phyloP scores from a whole-genome alignment of 2,888 invertebrate species.

The Abrostola triplasia region DNA sequence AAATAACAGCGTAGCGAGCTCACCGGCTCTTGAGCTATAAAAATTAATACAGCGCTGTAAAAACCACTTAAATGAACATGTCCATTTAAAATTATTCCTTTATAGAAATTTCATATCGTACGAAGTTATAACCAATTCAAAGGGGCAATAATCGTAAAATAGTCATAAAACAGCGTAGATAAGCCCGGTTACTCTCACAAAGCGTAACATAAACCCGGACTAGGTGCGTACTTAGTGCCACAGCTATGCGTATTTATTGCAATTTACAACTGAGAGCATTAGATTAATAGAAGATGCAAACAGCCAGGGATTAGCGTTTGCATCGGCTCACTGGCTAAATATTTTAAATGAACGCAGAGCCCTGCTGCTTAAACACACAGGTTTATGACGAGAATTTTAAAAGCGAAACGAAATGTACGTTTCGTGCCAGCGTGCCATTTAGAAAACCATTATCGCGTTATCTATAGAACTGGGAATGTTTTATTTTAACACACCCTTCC shows the following conservation, averaged over 20 bases:
- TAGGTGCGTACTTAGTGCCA: constrained; percentile 66
- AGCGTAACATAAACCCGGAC: constrained; percentile 72
- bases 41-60: constrained; percentile 75
- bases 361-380: constrained; percentile 25
- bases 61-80: constrained; percentile 81
- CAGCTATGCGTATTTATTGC: constrained; percentile 65
- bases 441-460: constrained; percentile 60
- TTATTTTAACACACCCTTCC: constrained; percentile 53
- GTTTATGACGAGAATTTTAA: constrained; percentile 46
- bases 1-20: constrained; percentile 49
- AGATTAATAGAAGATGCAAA: constrained; percentile 56
- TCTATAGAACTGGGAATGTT: constrained; percentile 54
- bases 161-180: constrained; percentile 82
- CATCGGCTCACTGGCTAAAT: constrained; percentile 28
- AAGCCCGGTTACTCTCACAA: constrained; percentile 77
- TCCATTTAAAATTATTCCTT: constrained; percentile 83
- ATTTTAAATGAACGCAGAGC: constrained; percentile 35
- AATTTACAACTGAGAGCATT: constrained; percentile 58
- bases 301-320: constrained; percentile 37
- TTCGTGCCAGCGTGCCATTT: constrained; percentile 61
- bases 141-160: constrained; percentile 86
- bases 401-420: constrained; percentile 48
- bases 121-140: constrained; percentile 84
- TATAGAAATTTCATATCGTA: constrained; percentile 86
- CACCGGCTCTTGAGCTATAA: constrained; percentile 63